phyloP scores from a whole-genome alignment of 2,888 invertebrate genomes.

The Nemotelus pantherinus region DNA sequence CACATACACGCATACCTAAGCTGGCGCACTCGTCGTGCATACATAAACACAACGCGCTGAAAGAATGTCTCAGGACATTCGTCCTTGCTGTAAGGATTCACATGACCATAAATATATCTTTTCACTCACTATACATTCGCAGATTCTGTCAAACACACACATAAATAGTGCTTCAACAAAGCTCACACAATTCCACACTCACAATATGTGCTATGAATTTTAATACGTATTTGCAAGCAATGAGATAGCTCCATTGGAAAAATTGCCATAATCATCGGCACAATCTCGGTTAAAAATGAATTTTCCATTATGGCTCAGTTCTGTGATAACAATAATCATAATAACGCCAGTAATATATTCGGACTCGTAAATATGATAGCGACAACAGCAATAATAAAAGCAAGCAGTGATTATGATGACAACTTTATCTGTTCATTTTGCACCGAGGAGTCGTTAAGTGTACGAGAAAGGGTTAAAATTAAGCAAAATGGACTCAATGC shows the following conservation, averaged over 20 bases:
- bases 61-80: too few relatives aligned
- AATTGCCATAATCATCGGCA: slow-evolving; percentile 29
- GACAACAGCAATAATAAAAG: not conserved
- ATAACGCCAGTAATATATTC: slow-evolving; percentile 14
- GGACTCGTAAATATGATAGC: not conserved
- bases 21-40: too few relatives aligned
- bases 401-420: slow-evolving; percentile 6
- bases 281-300: slow-evolving; percentile 22
- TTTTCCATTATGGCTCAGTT: slow-evolving; percentile 19
- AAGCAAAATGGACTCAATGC: not conserved
- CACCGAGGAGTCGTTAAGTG: not conserved
- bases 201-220: slow-evolving; percentile 6
- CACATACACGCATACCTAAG: slow-evolving; percentile 5
- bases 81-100: too few relatives aligned
- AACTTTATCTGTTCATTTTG: not conserved
- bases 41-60: too few relatives aligned
- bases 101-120: too few relatives aligned
- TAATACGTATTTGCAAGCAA: not conserved
- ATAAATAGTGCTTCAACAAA: too few relatives aligned
- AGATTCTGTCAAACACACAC: too few relatives aligned
- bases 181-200: too few relatives aligned
- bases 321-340: slow-evolving; percentile 32
- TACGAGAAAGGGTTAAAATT: not conserved
- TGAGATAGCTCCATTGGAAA: too few relatives aligned
- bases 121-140: too few relatives aligned